Evolutionary conservation across 2,888 invertebrate species (phyloP), one percentile per base, ranked within the genome.

Genomic region (Papilio gigon): DNA sequence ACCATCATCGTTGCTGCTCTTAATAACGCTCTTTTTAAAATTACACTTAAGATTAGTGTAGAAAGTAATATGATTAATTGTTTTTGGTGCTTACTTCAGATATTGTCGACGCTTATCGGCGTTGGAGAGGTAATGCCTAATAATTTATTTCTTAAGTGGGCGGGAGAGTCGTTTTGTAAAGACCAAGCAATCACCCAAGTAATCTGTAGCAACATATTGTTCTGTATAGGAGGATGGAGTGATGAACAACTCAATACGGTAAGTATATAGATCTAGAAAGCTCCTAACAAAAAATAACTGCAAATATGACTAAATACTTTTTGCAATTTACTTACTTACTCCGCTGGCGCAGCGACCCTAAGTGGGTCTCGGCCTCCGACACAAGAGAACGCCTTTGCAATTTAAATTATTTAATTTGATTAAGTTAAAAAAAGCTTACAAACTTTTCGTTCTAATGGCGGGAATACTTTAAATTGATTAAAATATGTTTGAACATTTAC

Each of bases 131-230:
- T 96, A 69, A 74, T 94, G 17, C 95, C 95, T 0, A 93, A 91
- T 60, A 84, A 78, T 47, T 83, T 86, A 4, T 84, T 94, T 9
- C 78, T 93, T 58, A 84, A 84, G 1, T 76, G 83, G 72, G 77
- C 92, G 37, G 93, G 92, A 40, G 76, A 87, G 56, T 69, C 83
- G 0, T 78, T 93, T 2, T 95, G 95, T 75, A 83, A 87, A 40
- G 93, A 93, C 71, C 88, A 87, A 0, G 86, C 88, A 0, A 70
- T 86, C 3, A 90, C 90, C 30, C 93, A 92, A 72, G 90, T 84
- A 0, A 76, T 95, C n/a, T 96, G 96, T 80, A 85, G 89, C 1
- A 94, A 94, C 77, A 75, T 94, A 0, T 80, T 95, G 12, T 95
- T 95, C 78, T 78, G 95, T 1, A 76, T 95, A 1, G 90, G 87